Evolutionary conservation across 2,888 invertebrate species (phyloP).

Genomic region (Ellobium chinense): DNA sequence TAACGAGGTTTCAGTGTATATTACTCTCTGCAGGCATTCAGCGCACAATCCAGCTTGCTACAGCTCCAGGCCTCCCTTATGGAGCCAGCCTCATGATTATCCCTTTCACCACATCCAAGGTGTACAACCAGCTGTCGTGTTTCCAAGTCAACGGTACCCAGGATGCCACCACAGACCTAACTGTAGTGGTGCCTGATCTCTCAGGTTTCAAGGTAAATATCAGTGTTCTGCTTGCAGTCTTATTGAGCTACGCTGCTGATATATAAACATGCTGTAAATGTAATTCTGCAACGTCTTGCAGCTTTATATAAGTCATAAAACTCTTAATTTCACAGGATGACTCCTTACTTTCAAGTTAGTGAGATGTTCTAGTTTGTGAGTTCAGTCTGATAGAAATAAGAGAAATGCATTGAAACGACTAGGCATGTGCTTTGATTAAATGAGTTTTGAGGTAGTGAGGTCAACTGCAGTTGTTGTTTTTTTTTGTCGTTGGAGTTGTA

Average conservation of each 20-base stretch:
- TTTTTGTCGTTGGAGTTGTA: too few relatives aligned
- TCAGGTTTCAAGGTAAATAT: conserved; percentile 85
- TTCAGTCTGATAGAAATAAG: background rate
- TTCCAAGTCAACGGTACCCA: conserved; percentile 89
- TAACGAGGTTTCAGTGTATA: too few relatives aligned
- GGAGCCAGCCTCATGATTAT: conserved; percentile 82
- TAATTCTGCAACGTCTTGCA: too few relatives aligned
- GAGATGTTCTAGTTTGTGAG: background rate
- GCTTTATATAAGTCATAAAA: too few relatives aligned
- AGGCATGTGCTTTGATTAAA: too few relatives aligned
- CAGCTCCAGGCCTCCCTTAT: conserved; percentile 79
- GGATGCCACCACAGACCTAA: conserved; percentile 83
- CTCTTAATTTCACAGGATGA: too few relatives aligned
- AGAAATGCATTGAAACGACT: background rate
- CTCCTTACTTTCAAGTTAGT: background rate
- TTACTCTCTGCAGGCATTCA: conserved; percentile 84
- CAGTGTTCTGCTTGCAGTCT: too few relatives aligned
- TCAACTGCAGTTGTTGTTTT: too few relatives aligned
- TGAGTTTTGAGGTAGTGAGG: too few relatives aligned
- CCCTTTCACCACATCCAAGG: conserved; percentile 86
- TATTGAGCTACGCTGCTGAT: too few relatives aligned
- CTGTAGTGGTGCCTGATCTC: conserved; percentile 90
- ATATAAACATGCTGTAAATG: too few relatives aligned
- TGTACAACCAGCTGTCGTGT: conserved; percentile 87
- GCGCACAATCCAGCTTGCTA: conserved; percentile 90